Evolutionary conservation across 2,797 vertebrate genomes (phyloP), one percentile per base, ranked within the genome.

Genomic region (Centropyge bicolor): DNA sequence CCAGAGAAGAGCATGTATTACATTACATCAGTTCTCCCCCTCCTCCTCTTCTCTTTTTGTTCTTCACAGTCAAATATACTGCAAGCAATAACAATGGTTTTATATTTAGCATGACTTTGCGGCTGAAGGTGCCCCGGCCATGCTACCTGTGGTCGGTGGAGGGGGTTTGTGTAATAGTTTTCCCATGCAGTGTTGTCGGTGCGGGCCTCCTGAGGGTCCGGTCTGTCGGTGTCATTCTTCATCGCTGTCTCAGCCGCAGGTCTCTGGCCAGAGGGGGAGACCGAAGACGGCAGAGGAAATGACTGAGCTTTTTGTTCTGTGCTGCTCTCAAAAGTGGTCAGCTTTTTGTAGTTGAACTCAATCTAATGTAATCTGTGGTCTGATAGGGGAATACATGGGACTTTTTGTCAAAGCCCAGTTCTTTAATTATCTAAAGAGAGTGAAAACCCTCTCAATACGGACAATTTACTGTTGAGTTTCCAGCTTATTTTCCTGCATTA

Each of bases 121-220:
- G 70, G 81, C 73, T 81, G 71, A 87, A 88, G 89, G 88, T 88
- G 87, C 82, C 88, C 80, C 59, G 48, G 80, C 74, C 68, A 68
- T 74, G 76, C 82, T 82, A 90, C 86, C 89, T 89, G 84, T 78
- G 90, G 91, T 91, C 79, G 55, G 54, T 48, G 45, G 71, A 24
- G 60, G 70, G 73, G 77, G 54, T 57, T 88, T 91, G 86, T 85
- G 91, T 90, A 94, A 93, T 86, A 86, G 82, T 85, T 91, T 93
- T 94, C 91, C 91, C 93, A 93, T 85, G 87, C 75, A 87, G 83
- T 36, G 59, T 73, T 90, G 81, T 85, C 85, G 88, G 89, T 64
- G 48, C 71, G 83, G 86, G 85, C 71, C 85, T 90, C 87, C 80
- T 79, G 77, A 92, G 81, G 78, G 70, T 76, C 76, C 45, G 56